Base-by-base conservation (phyloP, 2,888 invertebrate genomes). In the Caenorhabditis macrosperma region DNA sequence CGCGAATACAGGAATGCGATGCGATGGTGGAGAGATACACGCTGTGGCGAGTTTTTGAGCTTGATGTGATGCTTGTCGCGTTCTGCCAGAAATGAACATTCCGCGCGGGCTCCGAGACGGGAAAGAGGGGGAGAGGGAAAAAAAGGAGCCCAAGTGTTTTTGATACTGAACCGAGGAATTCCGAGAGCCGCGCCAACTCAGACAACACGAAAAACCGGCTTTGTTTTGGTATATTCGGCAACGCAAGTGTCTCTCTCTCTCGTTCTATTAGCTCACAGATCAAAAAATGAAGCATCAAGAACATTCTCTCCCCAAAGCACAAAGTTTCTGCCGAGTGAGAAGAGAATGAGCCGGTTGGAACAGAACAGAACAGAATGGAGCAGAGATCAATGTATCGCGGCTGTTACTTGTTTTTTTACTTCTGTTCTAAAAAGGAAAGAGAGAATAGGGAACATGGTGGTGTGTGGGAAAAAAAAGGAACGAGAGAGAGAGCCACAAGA, bases 71-170 rank as follows among this genome's bases (percentile, higher is more conserved):
- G n/a, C n/a, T n/a, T n/a, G n/a, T n/a, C n/a, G n/a, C n/a, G n/a
- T n/a, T n/a, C n/a, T n/a, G n/a, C n/a, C n/a, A n/a, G n/a, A n/a
- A n/a, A n/a, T n/a, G n/a, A n/a, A n/a, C n/a, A n/a, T 44, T 44
- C 17, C 44, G 44, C 17, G 44, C 17, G 33, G 33, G 9, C 5
- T 33, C 5, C 9, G 33, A 33, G 9, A 7, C 5, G 33, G 44
- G 20, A n/a, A 20, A n/a, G n/a, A 9, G 44, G 12, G 15, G 7
- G 10, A 4, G 44, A 44, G 44, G 2, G 44, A n/a, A n/a, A n/a
- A n/a, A n/a, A n/a, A n/a, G n/a, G n/a, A n/a, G n/a, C n/a, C 44
- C 44, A 44, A 44, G 44, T 44, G 44, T 44, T 44, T 44, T 44
- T 44, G 44, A 44, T 44, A 44, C 44, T 44, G 44, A 44, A 44